Evolutionary conservation across 1,140 invertebrate genomes (phyloP).

Genomic region (Cyclargus thomasi): DNA sequence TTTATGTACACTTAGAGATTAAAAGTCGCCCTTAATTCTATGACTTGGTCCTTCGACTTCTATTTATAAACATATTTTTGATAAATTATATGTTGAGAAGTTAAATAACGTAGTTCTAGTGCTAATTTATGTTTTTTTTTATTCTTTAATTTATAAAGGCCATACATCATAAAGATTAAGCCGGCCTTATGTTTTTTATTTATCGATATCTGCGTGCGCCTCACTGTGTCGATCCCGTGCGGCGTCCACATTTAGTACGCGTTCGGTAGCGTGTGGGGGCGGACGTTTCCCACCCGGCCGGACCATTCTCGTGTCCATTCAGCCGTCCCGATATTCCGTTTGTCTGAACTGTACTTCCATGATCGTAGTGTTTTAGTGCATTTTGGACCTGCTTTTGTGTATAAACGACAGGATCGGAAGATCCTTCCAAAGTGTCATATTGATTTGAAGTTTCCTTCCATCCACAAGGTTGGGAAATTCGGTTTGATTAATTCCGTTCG

Average conservation of each 20-base stretch:
- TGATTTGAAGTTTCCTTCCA: neutral
- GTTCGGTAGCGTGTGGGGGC: slow-evolving; percentile 34
- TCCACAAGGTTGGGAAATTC: slow-evolving; percentile 6
- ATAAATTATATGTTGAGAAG: no score
- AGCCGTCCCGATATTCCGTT: slow-evolving; percentile 37
- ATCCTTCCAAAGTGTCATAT: neutral
- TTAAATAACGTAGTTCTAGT: no score
- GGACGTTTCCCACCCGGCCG: slow-evolving; percentile 39
- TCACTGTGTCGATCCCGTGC: slow-evolving; percentile 45
- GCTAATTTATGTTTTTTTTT: no score
- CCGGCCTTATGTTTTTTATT: slow-evolving; percentile 62
- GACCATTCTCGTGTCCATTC: slow-evolving; percentile 48
- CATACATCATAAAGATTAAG: no score
- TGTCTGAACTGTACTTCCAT: slow-evolving; percentile 14
- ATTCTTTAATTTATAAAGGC: no score
- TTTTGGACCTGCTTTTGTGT: neutral
- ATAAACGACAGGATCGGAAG: neutral
- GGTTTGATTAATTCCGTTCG: neutral
- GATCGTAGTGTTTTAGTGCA: slow-evolving; percentile 25
- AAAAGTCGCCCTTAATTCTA: no score
- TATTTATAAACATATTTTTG: no score
- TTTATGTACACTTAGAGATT: no score
- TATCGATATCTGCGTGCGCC: slow-evolving; percentile 54
- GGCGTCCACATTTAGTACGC: slow-evolving; percentile 55
- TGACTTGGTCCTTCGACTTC: no score